Evolutionary conservation across 2,113 vertebrate species (phyloP).

Genomic region (Pluvialis apricaria): DNA sequence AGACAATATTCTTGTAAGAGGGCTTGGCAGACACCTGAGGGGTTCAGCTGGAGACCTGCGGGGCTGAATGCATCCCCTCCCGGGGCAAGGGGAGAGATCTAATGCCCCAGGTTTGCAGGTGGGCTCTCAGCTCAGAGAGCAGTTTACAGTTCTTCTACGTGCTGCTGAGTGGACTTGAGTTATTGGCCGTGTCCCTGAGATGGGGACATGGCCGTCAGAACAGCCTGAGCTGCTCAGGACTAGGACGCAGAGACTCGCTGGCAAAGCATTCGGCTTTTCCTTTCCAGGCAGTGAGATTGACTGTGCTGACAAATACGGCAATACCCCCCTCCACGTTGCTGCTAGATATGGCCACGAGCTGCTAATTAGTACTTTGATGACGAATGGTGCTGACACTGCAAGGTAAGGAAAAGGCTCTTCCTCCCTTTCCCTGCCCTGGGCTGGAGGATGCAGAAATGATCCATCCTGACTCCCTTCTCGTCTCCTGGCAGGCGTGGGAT

Average conservation of each 20-base stretch:
- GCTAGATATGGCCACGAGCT: slow-evolving; percentile 95
- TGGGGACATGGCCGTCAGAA: accelerated
- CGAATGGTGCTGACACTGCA: slow-evolving; percentile 90
- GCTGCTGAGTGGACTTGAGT: accelerated
- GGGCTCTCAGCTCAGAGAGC: not conserved
- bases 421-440: not conserved
- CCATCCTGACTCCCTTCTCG: not conserved
- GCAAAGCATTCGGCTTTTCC: not conserved
- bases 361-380: slow-evolving; percentile 94
- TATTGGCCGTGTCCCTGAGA: accelerated
- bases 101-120: accelerated
- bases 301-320: slow-evolving; percentile 88
- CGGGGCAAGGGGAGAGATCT: too few relatives aligned
- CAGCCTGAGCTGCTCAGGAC: not conserved
- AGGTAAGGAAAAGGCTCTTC: slow-evolving; percentile 67
- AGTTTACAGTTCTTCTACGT: accelerated
- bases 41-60: accelerated
- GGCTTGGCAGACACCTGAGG: not conserved
- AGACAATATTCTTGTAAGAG: not conserved
- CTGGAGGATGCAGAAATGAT: accelerated
- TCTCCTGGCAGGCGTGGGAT: slow-evolving; percentile 80
- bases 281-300: slow-evolving; percentile 89
- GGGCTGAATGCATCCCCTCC: not conserved
- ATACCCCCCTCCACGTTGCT: slow-evolving; percentile 93
- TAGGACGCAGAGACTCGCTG: accelerated